phyloP scores from a whole-genome alignment of 2,113 vertebrate species.

The Tonatia bakeri region DNA sequence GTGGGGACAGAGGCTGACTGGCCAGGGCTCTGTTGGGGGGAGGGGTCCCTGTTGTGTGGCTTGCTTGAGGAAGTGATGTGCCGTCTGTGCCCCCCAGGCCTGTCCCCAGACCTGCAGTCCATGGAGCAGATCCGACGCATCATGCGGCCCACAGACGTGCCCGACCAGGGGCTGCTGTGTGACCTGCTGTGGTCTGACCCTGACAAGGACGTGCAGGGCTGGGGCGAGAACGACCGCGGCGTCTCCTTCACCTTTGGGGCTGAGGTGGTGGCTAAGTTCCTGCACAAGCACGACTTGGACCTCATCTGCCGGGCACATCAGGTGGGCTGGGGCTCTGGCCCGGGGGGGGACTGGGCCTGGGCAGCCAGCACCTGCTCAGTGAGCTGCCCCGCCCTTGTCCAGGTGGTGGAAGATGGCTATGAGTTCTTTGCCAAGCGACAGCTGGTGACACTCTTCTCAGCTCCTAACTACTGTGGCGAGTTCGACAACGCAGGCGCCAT shows the following conservation, averaged over 20 bases:
- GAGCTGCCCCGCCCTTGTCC: rapidly evolving
- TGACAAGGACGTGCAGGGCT: slow-evolving; percentile 96
- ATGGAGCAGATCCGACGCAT: slow-evolving; percentile 98
- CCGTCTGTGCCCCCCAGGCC: slow-evolving; percentile 68
- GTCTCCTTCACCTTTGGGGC: slow-evolving; percentile 98
- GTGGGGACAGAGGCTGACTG: not conserved
- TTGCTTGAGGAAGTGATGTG: not conserved
- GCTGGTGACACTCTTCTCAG: slow-evolving; percentile 96
- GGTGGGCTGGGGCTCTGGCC: slow-evolving; percentile 75
- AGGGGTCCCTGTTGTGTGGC: rapidly evolving
- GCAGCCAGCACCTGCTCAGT: not conserved
- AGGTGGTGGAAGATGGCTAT: slow-evolving; percentile 97
- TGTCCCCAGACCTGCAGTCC: slow-evolving; percentile 95
- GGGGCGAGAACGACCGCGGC: slow-evolving; percentile 96
- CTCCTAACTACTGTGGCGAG: slow-evolving; percentile 97
- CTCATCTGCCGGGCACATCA: slow-evolving; percentile 97
- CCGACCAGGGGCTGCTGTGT: slow-evolving; percentile 96
- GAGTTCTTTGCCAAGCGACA: slow-evolving; percentile 98
- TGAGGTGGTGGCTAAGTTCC: slow-evolving; percentile 96
- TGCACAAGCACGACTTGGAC: slow-evolving; percentile 97
- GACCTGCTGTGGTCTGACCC: slow-evolving; percentile 97
- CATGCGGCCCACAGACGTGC: slow-evolving; percentile 96
- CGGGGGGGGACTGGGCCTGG: rapidly evolving
- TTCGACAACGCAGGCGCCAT: slow-evolving; percentile 97
- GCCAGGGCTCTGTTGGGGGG: rapidly evolving